Percentiles rank a stretch among this genome's conserved stretches.
These are phyloP conservation scores for Crax fasciolata DNA, from an alignment of 2,797 vertebrate species.

Conservation along the genomic window DNA sequence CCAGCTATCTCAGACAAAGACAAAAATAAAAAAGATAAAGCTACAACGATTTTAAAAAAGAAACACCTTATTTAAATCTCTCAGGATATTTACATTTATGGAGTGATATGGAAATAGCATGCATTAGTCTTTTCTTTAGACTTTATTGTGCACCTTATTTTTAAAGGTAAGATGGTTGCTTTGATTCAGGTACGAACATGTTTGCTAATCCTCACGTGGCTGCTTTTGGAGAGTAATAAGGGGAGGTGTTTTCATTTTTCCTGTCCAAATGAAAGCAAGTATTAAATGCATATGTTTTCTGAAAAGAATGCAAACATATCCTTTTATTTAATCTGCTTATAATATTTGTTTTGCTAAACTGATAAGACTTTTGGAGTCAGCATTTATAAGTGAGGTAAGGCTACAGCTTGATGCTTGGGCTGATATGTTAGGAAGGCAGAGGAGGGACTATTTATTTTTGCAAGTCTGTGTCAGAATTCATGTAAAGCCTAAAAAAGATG, in stretches of 20 bases:
- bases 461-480: conserved; percentile 44
- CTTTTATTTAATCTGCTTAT: background rate
- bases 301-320: background rate
- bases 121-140: background rate
- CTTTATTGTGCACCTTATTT: background rate
- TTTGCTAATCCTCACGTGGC: background rate
- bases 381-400: background rate
- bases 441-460: conserved; percentile 45
- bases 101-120: background rate
- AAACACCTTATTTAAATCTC: background rate
- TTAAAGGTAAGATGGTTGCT: background rate
- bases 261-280: background rate
- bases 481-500: conserved; percentile 53
- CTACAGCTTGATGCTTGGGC: conserved; percentile 21
- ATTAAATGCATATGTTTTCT: background rate
- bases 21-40: background rate
- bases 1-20: background rate
- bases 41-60: background rate
- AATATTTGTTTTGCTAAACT: background rate
- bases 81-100: background rate
- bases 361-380: background rate
- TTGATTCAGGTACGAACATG: background rate
- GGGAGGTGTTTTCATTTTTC: background rate
- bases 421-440: conserved; percentile 47
- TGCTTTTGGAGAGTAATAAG: background rate